Conservation (phyloP, 1,140 invertebrate species). For the Monomorium pharaonis region DNA sequence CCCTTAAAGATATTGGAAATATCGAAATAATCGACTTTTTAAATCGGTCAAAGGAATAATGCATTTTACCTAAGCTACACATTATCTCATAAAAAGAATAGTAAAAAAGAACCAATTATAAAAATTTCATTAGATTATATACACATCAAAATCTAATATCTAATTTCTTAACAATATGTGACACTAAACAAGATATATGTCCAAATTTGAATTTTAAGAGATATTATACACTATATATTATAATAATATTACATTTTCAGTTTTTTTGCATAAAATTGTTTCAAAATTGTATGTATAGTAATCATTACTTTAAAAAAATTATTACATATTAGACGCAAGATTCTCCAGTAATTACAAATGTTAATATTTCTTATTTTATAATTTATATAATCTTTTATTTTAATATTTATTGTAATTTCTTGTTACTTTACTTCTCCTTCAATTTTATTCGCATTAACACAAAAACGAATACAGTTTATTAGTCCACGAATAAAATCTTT, state of each 20-base stretch:
- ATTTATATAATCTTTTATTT: not conserved
- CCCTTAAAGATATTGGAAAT: slow-evolving; percentile 1
- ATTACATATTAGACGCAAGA: not conserved
- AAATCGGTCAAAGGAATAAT: not conserved
- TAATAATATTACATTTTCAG: not conserved
- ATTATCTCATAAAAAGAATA: not conserved
- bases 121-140: not conserved
- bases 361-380: not conserved
- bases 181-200: not conserved
- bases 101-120: not conserved
- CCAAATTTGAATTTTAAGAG: not conserved
- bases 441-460: not conserved
- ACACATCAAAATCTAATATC: not conserved
- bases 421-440: not conserved
- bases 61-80: not conserved
- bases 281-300: not conserved
- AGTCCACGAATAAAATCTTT: not conserved
- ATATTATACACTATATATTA: no score
- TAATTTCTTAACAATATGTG: no score
- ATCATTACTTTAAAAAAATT: not conserved
- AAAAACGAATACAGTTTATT: not conserved
- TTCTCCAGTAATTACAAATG: no score
- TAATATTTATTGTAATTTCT: not conserved
- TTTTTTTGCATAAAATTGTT: not conserved
- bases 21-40: slow-evolving; percentile 15